These are phyloP conservation scores for Corythornis vintsioides DNA, from an alignment of 2,113 vertebrate genomes.

Conservation along the genomic window DNA sequence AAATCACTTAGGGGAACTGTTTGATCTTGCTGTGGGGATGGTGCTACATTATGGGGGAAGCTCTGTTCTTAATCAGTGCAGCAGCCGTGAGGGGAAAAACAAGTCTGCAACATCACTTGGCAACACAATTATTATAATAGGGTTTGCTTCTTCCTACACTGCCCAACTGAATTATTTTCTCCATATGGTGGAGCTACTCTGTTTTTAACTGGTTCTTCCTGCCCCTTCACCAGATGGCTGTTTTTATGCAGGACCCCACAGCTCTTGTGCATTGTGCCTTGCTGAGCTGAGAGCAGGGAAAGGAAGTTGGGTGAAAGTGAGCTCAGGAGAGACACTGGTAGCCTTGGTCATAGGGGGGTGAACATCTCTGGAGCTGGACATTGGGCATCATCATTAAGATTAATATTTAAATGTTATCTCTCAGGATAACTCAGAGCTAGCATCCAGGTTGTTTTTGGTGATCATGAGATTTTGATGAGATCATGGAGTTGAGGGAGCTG, in stretches of 20 bases:
- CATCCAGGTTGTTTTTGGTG: background rate
- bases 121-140: constrained; percentile 66
- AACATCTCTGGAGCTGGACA: background rate
- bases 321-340: background rate
- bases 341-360: rapidly evolving
- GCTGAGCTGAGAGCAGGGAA: background rate
- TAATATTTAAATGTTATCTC: background rate
- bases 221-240: constrained; percentile 65
- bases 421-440: background rate
- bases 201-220: constrained; percentile 58
- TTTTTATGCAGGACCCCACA: constrained; percentile 31
- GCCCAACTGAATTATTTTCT: constrained; percentile 62
- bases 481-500: background rate
- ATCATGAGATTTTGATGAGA: background rate
- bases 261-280: background rate
- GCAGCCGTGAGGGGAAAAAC: constrained; percentile 42
- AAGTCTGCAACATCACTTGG: constrained; percentile 63
- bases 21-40: background rate
- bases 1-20: background rate
- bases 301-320: background rate
- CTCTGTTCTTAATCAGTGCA: constrained; percentile 40
- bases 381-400: background rate
- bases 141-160: constrained; percentile 65
- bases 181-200: constrained; percentile 63
- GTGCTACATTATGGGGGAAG: constrained; percentile 29